Conservation (phyloP, 30 jellyfish, hydroid and myxozoan species). For the Aurelia coerulea region DNA sequence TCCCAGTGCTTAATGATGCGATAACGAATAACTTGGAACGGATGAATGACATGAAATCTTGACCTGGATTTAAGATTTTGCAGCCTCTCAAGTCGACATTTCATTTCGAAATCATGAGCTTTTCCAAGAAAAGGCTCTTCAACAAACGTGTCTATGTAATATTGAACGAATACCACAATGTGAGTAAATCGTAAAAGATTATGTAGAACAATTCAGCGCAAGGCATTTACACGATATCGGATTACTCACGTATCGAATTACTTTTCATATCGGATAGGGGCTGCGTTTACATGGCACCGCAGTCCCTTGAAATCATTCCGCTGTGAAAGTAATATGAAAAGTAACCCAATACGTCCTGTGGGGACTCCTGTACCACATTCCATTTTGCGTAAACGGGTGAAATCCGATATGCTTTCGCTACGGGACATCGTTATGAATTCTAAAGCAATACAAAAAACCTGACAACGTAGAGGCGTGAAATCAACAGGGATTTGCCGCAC, state of each 20-base stretch:
- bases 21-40: no score
- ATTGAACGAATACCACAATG: no score
- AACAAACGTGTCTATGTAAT: no score
- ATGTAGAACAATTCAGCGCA: no score
- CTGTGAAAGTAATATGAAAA: background rate
- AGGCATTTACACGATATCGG: background rate
- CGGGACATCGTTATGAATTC: background rate
- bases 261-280: background rate
- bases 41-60: no score
- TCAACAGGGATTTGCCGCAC: background rate
- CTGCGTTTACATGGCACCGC: background rate
- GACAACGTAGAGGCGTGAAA: background rate
- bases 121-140: no score
- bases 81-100: no score
- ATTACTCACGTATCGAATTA: background rate
- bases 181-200: no score
- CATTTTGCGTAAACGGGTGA: background rate
- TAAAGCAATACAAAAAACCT: background rate
- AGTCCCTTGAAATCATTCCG: no score
- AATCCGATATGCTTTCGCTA: background rate
- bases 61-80: no score
- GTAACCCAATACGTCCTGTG: background rate
- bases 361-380: background rate
- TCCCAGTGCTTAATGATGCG: no score
- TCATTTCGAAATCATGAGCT: no score